Conservation (phyloP, 1,140 invertebrate species). For the Drosophila sechellia region DNA sequence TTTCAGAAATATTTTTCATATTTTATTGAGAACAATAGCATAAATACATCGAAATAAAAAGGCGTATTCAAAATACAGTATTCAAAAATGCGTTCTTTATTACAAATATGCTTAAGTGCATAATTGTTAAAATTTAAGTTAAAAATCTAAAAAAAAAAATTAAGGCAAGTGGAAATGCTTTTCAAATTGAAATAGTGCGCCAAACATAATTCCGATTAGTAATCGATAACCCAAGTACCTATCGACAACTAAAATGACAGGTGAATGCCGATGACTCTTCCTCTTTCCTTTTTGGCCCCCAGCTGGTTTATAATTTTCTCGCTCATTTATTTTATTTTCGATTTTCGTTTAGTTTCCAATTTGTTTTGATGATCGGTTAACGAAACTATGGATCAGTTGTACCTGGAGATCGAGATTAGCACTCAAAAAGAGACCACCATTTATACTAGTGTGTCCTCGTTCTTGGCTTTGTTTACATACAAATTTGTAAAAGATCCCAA, state of each 20-base stretch:
- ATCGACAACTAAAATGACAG: not conserved
- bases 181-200: conserved; percentile 1
- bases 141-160: too few species aligned
- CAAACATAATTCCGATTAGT: too few species aligned
- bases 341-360: conserved; percentile 39
- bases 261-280: not conserved
- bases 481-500: conserved; percentile 61
- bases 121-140: too few species aligned
- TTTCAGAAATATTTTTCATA: not conserved
- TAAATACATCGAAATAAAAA: not conserved
- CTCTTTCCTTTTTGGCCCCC: conserved; percentile 19
- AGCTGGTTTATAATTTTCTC: conserved; percentile 28
- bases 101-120: too few species aligned
- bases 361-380: conserved; percentile 65
- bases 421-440: conserved; percentile 72
- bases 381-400: conserved; percentile 77
- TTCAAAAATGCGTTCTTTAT: too few species aligned
- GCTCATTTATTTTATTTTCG: conserved; percentile 25
- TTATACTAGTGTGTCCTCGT: conserved; percentile 73
- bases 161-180: not conserved
- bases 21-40: not conserved
- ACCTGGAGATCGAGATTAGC: conserved; percentile 77
- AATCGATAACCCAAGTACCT: conserved; percentile 1
- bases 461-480: conserved; percentile 70
- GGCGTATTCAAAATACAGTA: too few species aligned